Evolutionary conservation across 2,113 vertebrate genomes (phyloP), one percentile per base, ranked within the genome.

Genomic region (Calyptomena viridis): DNA sequence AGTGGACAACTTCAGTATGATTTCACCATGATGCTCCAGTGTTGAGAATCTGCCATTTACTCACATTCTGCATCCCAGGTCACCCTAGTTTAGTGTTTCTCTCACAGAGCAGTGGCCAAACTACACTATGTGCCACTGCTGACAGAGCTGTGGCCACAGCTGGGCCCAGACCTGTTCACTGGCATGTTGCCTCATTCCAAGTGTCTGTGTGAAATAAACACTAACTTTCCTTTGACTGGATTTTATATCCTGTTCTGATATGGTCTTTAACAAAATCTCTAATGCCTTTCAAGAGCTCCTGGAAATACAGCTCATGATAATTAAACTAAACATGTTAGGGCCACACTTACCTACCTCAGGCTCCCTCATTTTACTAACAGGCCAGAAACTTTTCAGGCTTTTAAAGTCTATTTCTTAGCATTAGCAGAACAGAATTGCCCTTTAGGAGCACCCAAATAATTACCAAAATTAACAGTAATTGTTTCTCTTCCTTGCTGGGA

Each of bases 401-500:
- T 83, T 64, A 9, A 39, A 66, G 30, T n/a, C 28, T 49, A 9
- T 89, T 76, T 68, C 37, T 71, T 60, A 53, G 66, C 47, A n/a
- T 8, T 90, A 63, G 37, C 88, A 85, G 66, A 93, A 35, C 2
- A 71, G 31, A 95, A 12, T 7, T 82, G 52, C 27, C 44, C 46
- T 75, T 69, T 33, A 24, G n/a, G 40, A 93, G 66, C 44, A 85
- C 19, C 17, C 49, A 76, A 84, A 40, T 56, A 81, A 93, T 79
- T 68, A 55, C 14, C 14, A 59, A 79, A 87, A 95, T 79, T 44
- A 79, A 85, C 1, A 8, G 60, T 53, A 88, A 90, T 92, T 77
- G 37, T 50, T 95, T 62, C 22, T 89, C 28, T 92, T 92, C 55
- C 59, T 94, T 75, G 71, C 40, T 83, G 74, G 62, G 49, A 93